A percentile compares a stretch with the other conserved stretches of the same genome.
Evolutionary conservation across 2,113 vertebrate genomes (phyloP).

Genomic region (rat (Rattus norvegicus)): GRCr8 NC_086032.1:18248501-18249000

Average conservation of each 20-base stretch:
- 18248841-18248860: not conserved
- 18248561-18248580: not conserved
- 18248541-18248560: not conserved
- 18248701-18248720: not conserved
- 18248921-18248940: conserved; percentile 13
- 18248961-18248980: not conserved
- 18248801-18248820: not conserved
- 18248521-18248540: not conserved
- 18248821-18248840: conserved; percentile 37
- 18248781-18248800: conserved; percentile 11
- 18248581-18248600: not conserved
- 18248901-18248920: too few species aligned
- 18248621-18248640: conserved; percentile 8
- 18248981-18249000: not conserved
- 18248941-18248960: not conserved
- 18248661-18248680: conserved; percentile 21
- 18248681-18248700: conserved; percentile 54
- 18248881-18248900: too few species aligned
- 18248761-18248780: conserved; percentile 47
- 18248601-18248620: conserved; percentile 47
- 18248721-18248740: not conserved
- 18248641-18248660: conserved; percentile 25
- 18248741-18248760: conserved; percentile 27
- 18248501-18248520: not conserved
- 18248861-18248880: not conserved